These are phyloP conservation scores for Drosophila sechellia DNA, from an alignment of 1,140 invertebrate genomes.

Conservation along the genomic window DNA sequence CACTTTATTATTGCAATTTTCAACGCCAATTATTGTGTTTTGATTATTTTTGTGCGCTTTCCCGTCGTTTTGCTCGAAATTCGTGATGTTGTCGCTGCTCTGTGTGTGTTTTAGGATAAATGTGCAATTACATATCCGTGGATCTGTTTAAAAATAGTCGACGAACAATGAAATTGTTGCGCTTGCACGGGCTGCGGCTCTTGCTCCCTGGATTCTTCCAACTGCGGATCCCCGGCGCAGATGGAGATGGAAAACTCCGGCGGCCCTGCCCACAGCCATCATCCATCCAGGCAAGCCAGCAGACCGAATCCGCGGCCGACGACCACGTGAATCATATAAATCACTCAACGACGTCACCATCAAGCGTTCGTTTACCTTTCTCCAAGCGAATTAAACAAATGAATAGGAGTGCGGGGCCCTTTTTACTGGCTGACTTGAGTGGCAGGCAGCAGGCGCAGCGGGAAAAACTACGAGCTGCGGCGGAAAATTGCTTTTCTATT, in stretches of 20 bases:
- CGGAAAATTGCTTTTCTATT: constrained; percentile 70
- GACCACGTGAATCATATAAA: constrained; percentile 78
- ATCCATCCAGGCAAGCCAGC: constrained; percentile 18
- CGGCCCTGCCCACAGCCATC: constrained; percentile 15
- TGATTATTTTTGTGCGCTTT: constrained; percentile 25
- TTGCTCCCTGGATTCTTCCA: constrained; percentile 4
- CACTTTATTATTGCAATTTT: constrained; percentile 40
- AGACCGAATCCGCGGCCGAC: constrained; percentile 37
- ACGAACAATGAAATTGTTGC: constrained; percentile 61
- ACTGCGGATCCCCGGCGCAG: no score
- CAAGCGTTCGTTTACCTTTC: constrained; percentile 80
- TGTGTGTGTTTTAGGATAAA: constrained; percentile 30
- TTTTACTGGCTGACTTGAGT: constrained; percentile 7
- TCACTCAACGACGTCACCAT: constrained; percentile 79
- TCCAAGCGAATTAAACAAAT: constrained; percentile 70
- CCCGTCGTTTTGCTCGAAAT: constrained; percentile 11
- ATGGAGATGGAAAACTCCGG: neutral
- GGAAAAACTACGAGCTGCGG: constrained; percentile 25
- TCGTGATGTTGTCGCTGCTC: constrained; percentile 26
- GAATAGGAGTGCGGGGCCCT: constrained; percentile 45
- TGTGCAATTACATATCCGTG: constrained; percentile 37
- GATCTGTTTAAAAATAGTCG: constrained; percentile 47
- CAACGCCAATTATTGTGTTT: constrained; percentile 32
- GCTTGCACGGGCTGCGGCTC: constrained; percentile 23
- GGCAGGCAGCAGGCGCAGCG: constrained; percentile 36